Conservation (phyloP, 2,888 invertebrate species). For the Lagria hirta region DNA sequence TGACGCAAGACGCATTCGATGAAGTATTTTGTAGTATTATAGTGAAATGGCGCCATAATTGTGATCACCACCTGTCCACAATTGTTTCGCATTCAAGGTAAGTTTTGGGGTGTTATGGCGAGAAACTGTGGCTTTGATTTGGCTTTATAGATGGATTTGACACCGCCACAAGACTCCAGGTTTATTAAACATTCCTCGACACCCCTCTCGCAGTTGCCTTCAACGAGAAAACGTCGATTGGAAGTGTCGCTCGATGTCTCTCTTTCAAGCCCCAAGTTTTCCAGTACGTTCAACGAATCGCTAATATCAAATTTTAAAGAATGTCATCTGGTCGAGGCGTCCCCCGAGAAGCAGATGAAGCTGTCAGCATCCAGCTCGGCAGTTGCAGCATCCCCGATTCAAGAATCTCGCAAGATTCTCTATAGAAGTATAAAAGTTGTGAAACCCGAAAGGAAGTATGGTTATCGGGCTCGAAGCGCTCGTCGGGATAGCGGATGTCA, state of each 20-base stretch:
- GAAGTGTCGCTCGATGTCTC: constrained; percentile 29
- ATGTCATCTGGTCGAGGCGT: constrained; percentile 33
- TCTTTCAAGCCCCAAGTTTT: constrained; percentile 37
- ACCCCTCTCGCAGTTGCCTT: constrained; percentile 4
- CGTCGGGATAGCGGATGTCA: too few relatives aligned
- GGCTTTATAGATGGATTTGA: constrained; percentile 13
- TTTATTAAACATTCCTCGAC: constrained; percentile 5
- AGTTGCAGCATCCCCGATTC: constrained; percentile 39
- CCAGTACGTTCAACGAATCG: constrained; percentile 48
- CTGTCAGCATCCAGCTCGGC: constrained; percentile 38
- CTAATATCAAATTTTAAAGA: constrained; percentile 43
- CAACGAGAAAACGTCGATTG: constrained; percentile 15
- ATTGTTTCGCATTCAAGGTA: constrained; percentile 6
- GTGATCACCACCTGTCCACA: constrained; percentile 4
- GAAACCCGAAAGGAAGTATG: constrained; percentile 8
- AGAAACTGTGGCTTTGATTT: not conserved
- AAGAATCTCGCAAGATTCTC: constrained; percentile 44
- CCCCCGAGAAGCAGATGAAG: constrained; percentile 36
- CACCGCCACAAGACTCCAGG: constrained; percentile 4
- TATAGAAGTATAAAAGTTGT: constrained; percentile 37
- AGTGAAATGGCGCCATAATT: constrained; percentile 18
- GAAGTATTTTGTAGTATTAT: not conserved
- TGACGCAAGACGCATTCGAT: constrained; percentile 2
- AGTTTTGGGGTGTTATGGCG: not conserved
- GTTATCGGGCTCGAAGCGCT: constrained; percentile 1